Percentiles rank a stretch among this genome's conserved stretches.
Conservation (phyloP, 2,797 vertebrate species). For the Sebastes nivosus region DNA sequence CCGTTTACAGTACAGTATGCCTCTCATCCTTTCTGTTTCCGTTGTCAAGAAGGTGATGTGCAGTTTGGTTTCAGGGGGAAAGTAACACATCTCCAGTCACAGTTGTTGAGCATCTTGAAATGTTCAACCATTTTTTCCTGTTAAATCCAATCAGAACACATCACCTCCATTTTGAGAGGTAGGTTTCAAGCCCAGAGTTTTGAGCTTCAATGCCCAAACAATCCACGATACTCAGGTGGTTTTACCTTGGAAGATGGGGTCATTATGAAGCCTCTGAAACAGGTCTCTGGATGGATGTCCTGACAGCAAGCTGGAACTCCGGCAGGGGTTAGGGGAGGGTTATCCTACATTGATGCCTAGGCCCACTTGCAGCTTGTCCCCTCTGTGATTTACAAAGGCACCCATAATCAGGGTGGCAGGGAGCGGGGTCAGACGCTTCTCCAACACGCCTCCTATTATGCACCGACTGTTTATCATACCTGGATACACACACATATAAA, state of each 20-base stretch:
- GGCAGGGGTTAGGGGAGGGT: not conserved
- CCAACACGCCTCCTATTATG: slow-evolving; percentile 92
- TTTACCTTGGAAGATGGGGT: slow-evolving; percentile 6
- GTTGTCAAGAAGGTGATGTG: slow-evolving; percentile 16
- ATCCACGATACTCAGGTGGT: not conserved
- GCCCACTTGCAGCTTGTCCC: slow-evolving; percentile 90
- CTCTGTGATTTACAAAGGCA: slow-evolving; percentile 94
- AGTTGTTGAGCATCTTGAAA: not conserved
- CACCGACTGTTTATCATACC: slow-evolving; percentile 95
- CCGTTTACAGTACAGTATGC: slow-evolving; percentile 27
- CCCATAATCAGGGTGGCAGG: slow-evolving; percentile 95
- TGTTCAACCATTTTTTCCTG: slow-evolving; percentile 3
- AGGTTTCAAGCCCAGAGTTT: slow-evolving; percentile 29
- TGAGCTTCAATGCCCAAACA: not conserved
- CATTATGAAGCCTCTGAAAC: not conserved
- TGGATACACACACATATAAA: slow-evolving; percentile 44
- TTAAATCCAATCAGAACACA: slow-evolving; percentile 31
- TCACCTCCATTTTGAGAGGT: slow-evolving; percentile 59
- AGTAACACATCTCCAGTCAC: slow-evolving; percentile 3
- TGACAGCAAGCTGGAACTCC: slow-evolving; percentile 4
- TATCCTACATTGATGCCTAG: slow-evolving; percentile 83
- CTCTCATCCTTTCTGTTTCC: slow-evolving; percentile 17
- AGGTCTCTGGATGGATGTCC: slow-evolving; percentile 42
- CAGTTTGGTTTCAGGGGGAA: slow-evolving; percentile 19
- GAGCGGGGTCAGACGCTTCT: slow-evolving; percentile 91